These are phyloP conservation scores for Rambutsinella grinnellia DNA, from an alignment of 2,888 invertebrate genomes.

Conservation along the genomic window DNA sequence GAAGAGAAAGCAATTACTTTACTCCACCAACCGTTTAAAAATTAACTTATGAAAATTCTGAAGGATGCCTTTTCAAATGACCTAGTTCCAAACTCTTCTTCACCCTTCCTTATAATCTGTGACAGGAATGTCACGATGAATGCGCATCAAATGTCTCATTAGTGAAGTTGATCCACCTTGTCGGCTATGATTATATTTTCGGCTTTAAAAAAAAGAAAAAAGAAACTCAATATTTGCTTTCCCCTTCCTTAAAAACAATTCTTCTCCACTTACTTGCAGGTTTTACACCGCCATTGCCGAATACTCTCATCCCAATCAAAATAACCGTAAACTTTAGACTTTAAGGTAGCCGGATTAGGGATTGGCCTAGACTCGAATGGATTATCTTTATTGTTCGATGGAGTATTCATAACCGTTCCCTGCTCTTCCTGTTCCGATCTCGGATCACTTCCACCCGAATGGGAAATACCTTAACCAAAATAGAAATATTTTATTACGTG, in stretches of 20 bases:
- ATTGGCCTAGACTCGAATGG: slow-evolving; percentile 5
- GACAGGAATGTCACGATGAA: too few relatives aligned
- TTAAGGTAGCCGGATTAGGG: slow-evolving; percentile 1
- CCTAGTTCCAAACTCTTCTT: too few relatives aligned
- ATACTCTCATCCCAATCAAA: slow-evolving; percentile 30
- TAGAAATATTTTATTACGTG: background rate
- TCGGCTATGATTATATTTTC: too few relatives aligned
- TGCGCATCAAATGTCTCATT: too few relatives aligned
- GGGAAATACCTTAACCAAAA: background rate
- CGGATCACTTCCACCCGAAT: background rate
- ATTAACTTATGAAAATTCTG: too few relatives aligned
- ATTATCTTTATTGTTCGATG: background rate
- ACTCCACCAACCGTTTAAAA: too few relatives aligned
- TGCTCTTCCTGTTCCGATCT: background rate
- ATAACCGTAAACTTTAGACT: slow-evolving; percentile 24
- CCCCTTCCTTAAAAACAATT: background rate
- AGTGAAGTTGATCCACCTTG: too few relatives aligned
- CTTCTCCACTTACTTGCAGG: slow-evolving; percentile 38
- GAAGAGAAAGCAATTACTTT: too few relatives aligned
- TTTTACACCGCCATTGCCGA: slow-evolving; percentile 29
- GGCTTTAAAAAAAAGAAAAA: background rate
- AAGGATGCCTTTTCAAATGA: too few relatives aligned
- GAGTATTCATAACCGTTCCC: background rate
- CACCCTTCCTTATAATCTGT: too few relatives aligned
- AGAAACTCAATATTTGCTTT: background rate